Evolutionary conservation across 2,113 vertebrate genomes (phyloP).

Genomic region (Gasterosteus aculeatus): DNA sequence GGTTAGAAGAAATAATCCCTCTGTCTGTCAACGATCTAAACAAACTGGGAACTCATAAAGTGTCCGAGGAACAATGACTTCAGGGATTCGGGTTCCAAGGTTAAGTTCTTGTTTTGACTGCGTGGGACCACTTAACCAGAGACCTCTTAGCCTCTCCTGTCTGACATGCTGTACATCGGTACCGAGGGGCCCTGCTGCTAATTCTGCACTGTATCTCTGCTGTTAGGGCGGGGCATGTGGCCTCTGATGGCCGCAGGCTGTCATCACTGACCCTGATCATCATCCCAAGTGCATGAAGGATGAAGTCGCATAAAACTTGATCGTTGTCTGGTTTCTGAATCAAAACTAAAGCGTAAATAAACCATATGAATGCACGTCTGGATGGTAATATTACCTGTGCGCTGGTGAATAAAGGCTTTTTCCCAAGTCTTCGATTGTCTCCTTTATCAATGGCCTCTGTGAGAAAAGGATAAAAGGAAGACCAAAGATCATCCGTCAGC

Average conservation of each 20-base stretch:
- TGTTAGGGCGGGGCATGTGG: conserved; percentile 33
- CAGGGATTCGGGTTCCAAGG: not conserved
- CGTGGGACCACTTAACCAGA: conserved; percentile 13
- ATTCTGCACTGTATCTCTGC: conserved; percentile 19
- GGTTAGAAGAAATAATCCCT: not conserved
- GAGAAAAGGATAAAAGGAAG: conserved; percentile 22
- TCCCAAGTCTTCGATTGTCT: conserved; percentile 89
- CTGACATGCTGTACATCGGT: conserved; percentile 35
- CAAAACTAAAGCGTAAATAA: not conserved
- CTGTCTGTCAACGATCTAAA: not conserved
- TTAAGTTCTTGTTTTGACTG: not conserved
- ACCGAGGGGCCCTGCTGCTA: conserved; percentile 38
- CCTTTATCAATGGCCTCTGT: conserved; percentile 94
- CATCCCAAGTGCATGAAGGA: not conserved
- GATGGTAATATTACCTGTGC: conserved; percentile 86
- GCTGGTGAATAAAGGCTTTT: conserved; percentile 92
- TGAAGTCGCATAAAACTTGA: not conserved
- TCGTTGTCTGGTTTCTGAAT: not conserved
- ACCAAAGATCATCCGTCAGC: not conserved
- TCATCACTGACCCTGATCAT: conserved; percentile 3
- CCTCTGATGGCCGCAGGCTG: conserved; percentile 21
- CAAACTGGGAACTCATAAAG: not conserved
- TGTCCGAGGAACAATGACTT: not conserved
- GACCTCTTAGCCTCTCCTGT: conserved; percentile 24
- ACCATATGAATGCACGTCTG: not conserved